Evolutionary conservation across 2,888 invertebrate genomes (phyloP).

Genomic region (Parascotia fuliginaria): DNA sequence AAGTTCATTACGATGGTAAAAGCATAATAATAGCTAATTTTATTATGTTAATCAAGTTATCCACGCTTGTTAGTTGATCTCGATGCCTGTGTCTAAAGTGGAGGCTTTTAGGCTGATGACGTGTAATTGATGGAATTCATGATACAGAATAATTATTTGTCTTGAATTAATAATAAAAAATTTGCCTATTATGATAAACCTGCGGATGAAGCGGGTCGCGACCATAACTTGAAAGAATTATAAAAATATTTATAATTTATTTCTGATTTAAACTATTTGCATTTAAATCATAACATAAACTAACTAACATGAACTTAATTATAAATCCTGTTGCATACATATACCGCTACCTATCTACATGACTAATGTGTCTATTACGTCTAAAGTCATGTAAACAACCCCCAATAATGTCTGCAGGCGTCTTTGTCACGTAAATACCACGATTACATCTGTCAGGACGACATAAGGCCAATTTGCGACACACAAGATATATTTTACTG

Average conservation of each 20-base stretch:
- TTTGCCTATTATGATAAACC: too few species aligned
- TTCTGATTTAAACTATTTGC: not conserved
- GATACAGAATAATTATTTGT: too few species aligned
- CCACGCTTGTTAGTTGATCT: too few species aligned
- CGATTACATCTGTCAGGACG: conserved; percentile 71
- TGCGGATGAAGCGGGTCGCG: too few species aligned
- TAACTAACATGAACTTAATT: not conserved
- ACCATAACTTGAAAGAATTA: too few species aligned
- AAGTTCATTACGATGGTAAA: too few species aligned
- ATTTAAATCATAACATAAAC: not conserved
- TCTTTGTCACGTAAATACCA: conserved; percentile 65
- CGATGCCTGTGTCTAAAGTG: too few species aligned
- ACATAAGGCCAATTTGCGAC: conserved; percentile 62
- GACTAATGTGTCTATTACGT: conserved; percentile 43
- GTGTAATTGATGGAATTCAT: too few species aligned
- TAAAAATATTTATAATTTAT: not conserved
- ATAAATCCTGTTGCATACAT: not conserved
- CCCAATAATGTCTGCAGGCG: conserved; percentile 50
- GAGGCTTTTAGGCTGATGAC: too few species aligned
- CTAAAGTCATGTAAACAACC: conserved; percentile 49
- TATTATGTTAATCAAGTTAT: too few species aligned
- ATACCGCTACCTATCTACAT: conserved; percentile 13
- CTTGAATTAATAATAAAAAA: too few species aligned
- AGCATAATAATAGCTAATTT: too few species aligned
- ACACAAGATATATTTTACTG: conserved; percentile 44